These are phyloP conservation scores for Pilophorus perplexus DNA, from an alignment of 2,888 invertebrate species.

Conservation along the genomic window DNA sequence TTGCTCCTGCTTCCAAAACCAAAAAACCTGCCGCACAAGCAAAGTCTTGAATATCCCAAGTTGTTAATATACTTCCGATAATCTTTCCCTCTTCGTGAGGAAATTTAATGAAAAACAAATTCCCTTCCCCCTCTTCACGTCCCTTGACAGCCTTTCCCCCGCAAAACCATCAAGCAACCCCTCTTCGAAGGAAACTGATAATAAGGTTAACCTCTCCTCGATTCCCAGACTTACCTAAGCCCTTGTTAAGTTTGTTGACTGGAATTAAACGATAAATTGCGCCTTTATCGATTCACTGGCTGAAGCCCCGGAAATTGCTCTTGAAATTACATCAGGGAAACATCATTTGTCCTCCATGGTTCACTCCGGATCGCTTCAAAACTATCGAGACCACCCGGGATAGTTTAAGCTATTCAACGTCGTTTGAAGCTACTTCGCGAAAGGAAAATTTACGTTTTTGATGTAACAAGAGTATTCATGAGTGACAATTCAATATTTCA, in stretches of 20 bases:
- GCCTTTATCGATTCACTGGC: conserved; percentile 10
- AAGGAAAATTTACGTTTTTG: too few relatives aligned
- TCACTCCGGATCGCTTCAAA: background rate
- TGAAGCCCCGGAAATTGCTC: background rate
- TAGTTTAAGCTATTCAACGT: too few relatives aligned
- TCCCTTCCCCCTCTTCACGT: conserved; percentile 1
- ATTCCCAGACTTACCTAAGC: conserved; percentile 27
- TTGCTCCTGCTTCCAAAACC: too few relatives aligned
- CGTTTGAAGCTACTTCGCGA: too few relatives aligned
- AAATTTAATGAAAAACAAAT: conserved; percentile 27
- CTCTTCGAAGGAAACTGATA: conserved; percentile 12
- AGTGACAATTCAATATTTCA: too few relatives aligned
- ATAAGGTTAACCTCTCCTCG: conserved; percentile 30
- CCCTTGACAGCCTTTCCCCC: conserved; percentile 14
- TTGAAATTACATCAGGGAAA: conserved; percentile 1
- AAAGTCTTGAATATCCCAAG: background rate
- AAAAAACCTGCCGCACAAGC: background rate
- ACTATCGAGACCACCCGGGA: too few relatives aligned
- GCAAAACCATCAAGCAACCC: conserved; percentile 16
- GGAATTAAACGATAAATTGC: conserved; percentile 27
- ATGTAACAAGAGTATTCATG: too few relatives aligned
- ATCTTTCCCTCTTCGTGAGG: background rate
- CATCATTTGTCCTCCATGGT: conserved; percentile 5
- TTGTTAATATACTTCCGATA: conserved; percentile 21
- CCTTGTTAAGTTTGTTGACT: conserved; percentile 30